Conservation (phyloP, 1,140 invertebrate genomes). For the Apocrypta bakeri region DNA sequence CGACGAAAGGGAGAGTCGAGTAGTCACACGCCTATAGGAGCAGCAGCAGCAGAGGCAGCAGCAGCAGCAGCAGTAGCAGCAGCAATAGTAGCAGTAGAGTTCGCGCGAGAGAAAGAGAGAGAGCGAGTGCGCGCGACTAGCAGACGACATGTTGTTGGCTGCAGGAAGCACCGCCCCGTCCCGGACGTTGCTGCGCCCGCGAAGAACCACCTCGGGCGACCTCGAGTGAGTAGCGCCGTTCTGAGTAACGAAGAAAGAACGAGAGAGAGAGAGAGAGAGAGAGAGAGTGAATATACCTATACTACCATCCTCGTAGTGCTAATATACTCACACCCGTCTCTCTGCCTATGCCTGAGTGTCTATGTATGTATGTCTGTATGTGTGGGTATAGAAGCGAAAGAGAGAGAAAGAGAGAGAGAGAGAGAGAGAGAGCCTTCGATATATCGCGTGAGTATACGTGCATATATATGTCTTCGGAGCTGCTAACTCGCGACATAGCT, state of each 20-base stretch:
- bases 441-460: neutral
- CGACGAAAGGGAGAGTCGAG: neutral
- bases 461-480: no score
- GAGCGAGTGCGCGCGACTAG: conserved; percentile 55
- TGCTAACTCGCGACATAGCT: neutral
- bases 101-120: neutral
- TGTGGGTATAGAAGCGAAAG: neutral
- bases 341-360: neutral
- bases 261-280: neutral
- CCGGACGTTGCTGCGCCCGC: conserved; percentile 64
- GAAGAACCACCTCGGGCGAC: conserved; percentile 64
- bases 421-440: no score
- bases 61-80: neutral
- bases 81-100: conserved; percentile 5
- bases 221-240: conserved; percentile 62
- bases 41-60: neutral
- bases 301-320: neutral
- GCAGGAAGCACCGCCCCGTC: conserved; percentile 65
- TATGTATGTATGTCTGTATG: neutral
- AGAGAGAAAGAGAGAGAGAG: no score
- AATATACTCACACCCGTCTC: neutral
- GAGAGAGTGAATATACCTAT: neutral
- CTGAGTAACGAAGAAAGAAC: conserved; percentile 19
- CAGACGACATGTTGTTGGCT: conserved; percentile 72
- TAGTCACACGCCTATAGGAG: neutral